Conservation (phyloP, 2,888 invertebrate species). For the Stramonita haemastoma region DNA sequence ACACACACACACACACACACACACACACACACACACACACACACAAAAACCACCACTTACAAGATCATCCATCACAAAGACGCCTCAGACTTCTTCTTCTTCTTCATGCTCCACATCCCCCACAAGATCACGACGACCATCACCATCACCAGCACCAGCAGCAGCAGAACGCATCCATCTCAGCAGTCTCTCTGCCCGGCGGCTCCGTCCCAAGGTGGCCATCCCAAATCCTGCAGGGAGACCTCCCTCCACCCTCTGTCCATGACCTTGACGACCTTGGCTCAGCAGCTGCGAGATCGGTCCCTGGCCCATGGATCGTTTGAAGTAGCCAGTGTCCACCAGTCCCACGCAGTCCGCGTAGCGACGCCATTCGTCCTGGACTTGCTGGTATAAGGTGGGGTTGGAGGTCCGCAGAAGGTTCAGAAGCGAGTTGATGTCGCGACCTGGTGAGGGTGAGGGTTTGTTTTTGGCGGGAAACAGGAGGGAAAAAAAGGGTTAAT, state of each 20-base stretch:
- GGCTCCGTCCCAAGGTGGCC: neutral
- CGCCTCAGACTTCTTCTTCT: neutral
- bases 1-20: conserved; percentile 15
- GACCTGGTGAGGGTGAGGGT: conserved; percentile 4
- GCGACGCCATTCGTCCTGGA: conserved; percentile 52
- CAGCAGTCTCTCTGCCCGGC: neutral
- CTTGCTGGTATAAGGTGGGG: conserved; percentile 38
- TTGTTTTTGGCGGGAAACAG: neutral
- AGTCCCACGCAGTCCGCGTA: conserved; percentile 59
- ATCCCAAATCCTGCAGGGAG: no score
- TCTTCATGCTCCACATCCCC: neutral
- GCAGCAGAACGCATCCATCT: neutral
- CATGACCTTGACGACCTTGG: neutral
- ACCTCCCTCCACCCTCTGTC: no score
- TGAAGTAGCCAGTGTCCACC: conserved; percentile 63
- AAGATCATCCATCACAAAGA: neutral
- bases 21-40: conserved; percentile 13
- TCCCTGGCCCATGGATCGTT: conserved; percentile 46
- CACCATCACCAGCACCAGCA: neutral
- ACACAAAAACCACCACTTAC: neutral
- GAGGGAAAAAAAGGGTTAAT: no score
- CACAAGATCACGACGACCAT: neutral
- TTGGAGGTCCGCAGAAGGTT: conserved; percentile 34
- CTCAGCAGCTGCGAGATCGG: neutral
- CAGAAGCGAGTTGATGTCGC: conserved; percentile 36